These are phyloP conservation scores for Pachycephus smyrnensis DNA, from an alignment of 2,888 invertebrate species.

Conservation along the genomic window DNA sequence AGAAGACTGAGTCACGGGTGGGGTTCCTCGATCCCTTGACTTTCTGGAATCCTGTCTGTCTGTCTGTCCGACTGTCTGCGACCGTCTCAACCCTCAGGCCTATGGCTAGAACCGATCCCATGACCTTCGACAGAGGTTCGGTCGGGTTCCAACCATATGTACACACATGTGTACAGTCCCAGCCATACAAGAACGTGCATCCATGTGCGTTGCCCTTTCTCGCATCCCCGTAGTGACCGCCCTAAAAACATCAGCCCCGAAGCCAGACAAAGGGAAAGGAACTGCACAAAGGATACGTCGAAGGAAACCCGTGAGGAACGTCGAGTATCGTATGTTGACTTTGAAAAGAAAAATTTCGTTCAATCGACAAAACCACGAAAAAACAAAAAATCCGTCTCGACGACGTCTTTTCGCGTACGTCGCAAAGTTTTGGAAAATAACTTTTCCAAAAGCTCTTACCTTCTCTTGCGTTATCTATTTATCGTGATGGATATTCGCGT, in stretches of 20 bases:
- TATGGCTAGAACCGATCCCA: slow-evolving; percentile 20
- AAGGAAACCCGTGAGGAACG: neutral
- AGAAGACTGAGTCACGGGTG: neutral
- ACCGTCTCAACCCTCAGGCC: neutral
- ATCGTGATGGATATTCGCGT: neutral
- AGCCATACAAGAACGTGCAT: neutral
- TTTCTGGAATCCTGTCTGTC: slow-evolving; percentile 6
- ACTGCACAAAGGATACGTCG: neutral
- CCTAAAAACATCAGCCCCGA: slow-evolving; percentile 39
- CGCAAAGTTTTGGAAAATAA: neutral
- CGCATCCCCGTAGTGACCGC: slow-evolving; percentile 30
- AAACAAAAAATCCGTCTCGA: neutral
- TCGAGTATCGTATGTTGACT: neutral
- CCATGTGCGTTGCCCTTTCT: neutral
- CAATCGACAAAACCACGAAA: no score
- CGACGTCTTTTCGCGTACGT: neutral
- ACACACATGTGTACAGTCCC: neutral
- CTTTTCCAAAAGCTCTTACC: neutral
- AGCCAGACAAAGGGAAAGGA: slow-evolving; percentile 35
- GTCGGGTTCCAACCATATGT: neutral
- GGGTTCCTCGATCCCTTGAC: neutral
- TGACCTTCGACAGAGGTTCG: slow-evolving; percentile 19
- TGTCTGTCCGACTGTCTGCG: neutral
- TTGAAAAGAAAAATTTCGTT: no score
- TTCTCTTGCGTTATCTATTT: neutral